Percentiles rank a stretch among this genome's conserved stretches.
Conservation (phyloP, 2,888 invertebrate species). For the Tipula confusa region DNA sequence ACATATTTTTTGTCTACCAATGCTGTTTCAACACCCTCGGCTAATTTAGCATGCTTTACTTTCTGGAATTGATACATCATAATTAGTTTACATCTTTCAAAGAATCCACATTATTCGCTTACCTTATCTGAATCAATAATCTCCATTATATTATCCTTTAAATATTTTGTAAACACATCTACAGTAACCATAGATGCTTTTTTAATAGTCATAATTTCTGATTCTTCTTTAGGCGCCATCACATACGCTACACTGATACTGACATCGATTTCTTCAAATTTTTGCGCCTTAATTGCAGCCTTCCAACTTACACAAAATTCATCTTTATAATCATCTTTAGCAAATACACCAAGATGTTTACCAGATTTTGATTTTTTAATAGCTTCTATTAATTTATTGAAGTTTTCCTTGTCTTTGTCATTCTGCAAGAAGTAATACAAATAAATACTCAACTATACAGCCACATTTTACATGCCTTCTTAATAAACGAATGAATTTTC, state of each 20-base stretch:
- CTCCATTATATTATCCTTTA: conserved; percentile 97
- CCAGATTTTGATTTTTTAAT: conserved; percentile 87
- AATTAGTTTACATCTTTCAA: neutral
- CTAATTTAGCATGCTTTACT: conserved; percentile 91
- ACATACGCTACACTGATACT: conserved; percentile 78
- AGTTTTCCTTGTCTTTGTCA: conserved; percentile 91
- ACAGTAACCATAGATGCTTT: conserved; percentile 90
- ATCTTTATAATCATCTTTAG: conserved; percentile 90
- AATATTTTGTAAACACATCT: conserved; percentile 92
- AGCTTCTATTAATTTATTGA: conserved; percentile 68
- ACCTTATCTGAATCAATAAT: conserved; percentile 96
- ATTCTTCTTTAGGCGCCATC: conserved; percentile 92
- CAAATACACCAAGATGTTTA: conserved; percentile 81
- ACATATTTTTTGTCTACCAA: conserved; percentile 95
- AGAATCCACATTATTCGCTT: conserved; percentile 38
- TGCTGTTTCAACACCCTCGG: conserved; percentile 91
- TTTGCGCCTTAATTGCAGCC: conserved; percentile 66
- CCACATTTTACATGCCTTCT: no score
- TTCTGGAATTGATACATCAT: conserved; percentile 72
- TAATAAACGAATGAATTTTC: no score
- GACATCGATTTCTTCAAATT: conserved; percentile 82
- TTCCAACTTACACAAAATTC: conserved; percentile 93
- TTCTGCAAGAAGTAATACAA: conserved; percentile 51
- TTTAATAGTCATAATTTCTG: conserved; percentile 82
- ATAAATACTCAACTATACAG: no score